Evolutionary conservation across 1,140 invertebrate genomes (phyloP).

Genomic region (Rhagoletis zephyria): DNA sequence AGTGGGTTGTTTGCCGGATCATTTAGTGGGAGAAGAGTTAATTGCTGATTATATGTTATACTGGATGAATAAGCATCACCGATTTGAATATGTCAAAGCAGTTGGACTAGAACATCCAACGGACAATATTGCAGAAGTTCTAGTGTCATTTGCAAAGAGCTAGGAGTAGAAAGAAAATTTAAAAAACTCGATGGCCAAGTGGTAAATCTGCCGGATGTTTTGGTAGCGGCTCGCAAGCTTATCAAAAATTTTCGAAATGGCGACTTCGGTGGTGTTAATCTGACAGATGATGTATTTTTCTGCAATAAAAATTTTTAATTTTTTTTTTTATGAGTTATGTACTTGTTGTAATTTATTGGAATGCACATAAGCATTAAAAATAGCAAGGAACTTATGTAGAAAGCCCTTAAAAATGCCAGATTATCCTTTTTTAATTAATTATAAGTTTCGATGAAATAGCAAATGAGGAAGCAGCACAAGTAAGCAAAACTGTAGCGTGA

Average conservation of each 20-base stretch:
- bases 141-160: slow-evolving; percentile 78
- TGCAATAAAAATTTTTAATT: too few species aligned
- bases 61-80: slow-evolving; percentile 87
- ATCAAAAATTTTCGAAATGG: slow-evolving; percentile 80
- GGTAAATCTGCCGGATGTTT: slow-evolving; percentile 77
- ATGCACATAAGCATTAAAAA: too few species aligned
- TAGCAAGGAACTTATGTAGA: too few species aligned
- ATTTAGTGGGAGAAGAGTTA: slow-evolving; percentile 86
- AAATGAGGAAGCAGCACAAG: too few species aligned
- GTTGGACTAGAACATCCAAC: slow-evolving; percentile 78
- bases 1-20: slow-evolving; percentile 88
- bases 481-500: too few species aligned
- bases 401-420: too few species aligned
- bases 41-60: slow-evolving; percentile 95
- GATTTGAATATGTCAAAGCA: slow-evolving; percentile 80
- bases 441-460: too few species aligned
- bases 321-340: too few species aligned
- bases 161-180: slow-evolving; percentile 75
- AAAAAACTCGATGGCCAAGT: slow-evolving; percentile 75
- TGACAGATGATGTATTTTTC: slow-evolving; percentile 75
- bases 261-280: slow-evolving; percentile 78
- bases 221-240: slow-evolving; percentile 77
- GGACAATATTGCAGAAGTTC: slow-evolving; percentile 80
- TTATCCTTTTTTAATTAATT: too few species aligned
- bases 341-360: too few species aligned